Evolutionary conservation across 2,113 vertebrate genomes (phyloP).

Genomic region (Corvus cornix): DNA sequence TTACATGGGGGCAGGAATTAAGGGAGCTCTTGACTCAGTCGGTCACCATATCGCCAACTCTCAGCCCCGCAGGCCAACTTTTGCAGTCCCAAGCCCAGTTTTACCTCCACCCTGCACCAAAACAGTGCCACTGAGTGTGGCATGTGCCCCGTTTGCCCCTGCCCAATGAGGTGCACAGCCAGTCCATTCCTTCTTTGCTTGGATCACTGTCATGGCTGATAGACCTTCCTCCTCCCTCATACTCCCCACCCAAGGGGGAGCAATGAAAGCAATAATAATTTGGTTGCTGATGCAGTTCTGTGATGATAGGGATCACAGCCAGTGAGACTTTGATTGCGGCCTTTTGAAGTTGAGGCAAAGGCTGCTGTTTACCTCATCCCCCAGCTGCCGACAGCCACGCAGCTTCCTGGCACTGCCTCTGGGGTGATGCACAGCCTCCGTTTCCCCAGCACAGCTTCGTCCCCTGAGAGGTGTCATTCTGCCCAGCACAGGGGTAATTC

Average conservation of each 20-base stretch:
- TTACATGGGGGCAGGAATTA: neutral
- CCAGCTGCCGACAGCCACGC: fast-evolving
- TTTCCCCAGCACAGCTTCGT: neutral
- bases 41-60: neutral
- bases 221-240: neutral
- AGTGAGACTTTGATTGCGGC: neutral
- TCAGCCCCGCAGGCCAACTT: neutral
- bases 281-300: neutral
- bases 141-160: neutral
- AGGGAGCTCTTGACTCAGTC: neutral
- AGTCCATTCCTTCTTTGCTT: neutral
- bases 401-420: neutral
- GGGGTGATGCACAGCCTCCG: neutral
- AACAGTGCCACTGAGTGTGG: neutral
- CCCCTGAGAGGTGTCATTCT: neutral
- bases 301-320: neutral
- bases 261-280: neutral
- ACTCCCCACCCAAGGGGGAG: neutral
- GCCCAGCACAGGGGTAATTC: neutral
- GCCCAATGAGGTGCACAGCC: neutral
- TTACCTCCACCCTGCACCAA: neutral
- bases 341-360: neutral
- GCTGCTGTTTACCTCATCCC: neutral
- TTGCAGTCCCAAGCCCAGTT: neutral
- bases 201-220: neutral